A percentile compares a stretch with the other conserved stretches of the same genome.
Evolutionary conservation across 2,113 vertebrate genomes (phyloP).

Genomic region (Dendrocopos noguchii): DNA sequence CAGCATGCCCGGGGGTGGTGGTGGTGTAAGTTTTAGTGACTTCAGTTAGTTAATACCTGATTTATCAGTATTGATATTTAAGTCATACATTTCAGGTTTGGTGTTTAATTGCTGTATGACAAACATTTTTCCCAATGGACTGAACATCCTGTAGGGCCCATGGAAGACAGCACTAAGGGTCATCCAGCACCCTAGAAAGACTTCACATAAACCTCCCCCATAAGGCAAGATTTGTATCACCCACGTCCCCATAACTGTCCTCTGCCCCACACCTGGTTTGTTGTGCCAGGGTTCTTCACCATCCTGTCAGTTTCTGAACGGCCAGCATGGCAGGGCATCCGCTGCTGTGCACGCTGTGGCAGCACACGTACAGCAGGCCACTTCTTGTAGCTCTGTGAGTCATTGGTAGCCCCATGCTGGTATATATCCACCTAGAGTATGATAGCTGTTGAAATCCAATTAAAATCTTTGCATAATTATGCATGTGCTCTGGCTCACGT

Average conservation of each 20-base stretch:
- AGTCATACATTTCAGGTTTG: not conserved
- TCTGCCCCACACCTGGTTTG: not conserved
- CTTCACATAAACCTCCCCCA: not conserved
- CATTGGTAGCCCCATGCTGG: not conserved
- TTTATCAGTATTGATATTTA: not conserved
- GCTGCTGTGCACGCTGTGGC: not conserved
- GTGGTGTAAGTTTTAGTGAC: not conserved
- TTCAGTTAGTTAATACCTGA: not conserved
- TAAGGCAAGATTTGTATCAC: rapidly evolving
- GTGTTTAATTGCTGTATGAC: not conserved
- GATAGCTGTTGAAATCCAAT: slow-evolving; percentile 23
- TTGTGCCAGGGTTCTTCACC: not conserved
- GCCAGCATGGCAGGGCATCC: not conserved
- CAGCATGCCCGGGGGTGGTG: not conserved
- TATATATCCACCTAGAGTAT: not conserved
- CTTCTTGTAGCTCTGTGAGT: not conserved
- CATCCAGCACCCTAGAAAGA: not conserved
- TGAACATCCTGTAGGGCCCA: not conserved
- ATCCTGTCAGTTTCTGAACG: not conserved
- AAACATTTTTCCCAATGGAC: not conserved
- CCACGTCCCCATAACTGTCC: not conserved
- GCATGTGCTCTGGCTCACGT: not conserved
- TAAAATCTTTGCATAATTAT: slow-evolving; percentile 47
- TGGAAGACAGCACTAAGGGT: rapidly evolving
- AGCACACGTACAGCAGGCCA: rapidly evolving